phyloP scores from a whole-genome alignment of 1,140 invertebrate genomes.

The Coelopa frigida region DNA sequence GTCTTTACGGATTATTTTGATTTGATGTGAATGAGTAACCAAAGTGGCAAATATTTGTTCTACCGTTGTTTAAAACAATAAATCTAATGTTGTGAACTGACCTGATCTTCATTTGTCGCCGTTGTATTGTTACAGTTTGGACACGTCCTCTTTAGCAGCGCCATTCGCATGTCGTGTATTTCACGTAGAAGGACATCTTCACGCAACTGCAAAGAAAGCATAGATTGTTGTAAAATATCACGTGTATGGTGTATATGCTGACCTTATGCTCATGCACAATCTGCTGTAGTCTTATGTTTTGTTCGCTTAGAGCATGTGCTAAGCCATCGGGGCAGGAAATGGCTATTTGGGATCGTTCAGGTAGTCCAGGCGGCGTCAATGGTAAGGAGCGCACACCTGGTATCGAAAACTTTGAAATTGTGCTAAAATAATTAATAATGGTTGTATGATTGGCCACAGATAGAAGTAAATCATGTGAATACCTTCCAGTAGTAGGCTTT shows the following conservation, averaged over 20 bases:
- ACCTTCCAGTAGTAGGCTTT: conserved; percentile 15
- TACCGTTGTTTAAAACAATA: too few relatives aligned
- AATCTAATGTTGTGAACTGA: conserved; percentile 21
- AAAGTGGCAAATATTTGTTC: too few relatives aligned
- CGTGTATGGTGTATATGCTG: conserved; percentile 9
- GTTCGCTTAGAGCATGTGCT: conserved; percentile 65
- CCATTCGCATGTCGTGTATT: conserved; percentile 60
- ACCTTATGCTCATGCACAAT: conserved; percentile 74
- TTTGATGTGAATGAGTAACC: too few relatives aligned
- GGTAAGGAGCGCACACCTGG: conserved; percentile 32
- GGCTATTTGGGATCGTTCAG: conserved; percentile 27
- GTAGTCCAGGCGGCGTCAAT: conserved; percentile 28
- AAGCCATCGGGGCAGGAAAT: conserved; percentile 66
- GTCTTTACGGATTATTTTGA: too few relatives aligned
- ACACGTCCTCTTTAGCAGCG: conserved; percentile 64
- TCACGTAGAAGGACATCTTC: conserved; percentile 63
- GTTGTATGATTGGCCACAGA: too few relatives aligned
- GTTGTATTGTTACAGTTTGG: conserved; percentile 46
- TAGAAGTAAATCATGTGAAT: neutral
- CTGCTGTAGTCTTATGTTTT: conserved; percentile 71
- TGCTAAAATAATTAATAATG: too few relatives aligned
- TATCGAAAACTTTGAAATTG: conserved; percentile 12
- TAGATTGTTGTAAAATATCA: too few relatives aligned
- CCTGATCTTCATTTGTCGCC: conserved; percentile 33
- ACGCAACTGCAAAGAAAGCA: conserved; percentile 58